phyloP scores from a whole-genome alignment of 2,113 vertebrate genomes.

The Siniperca knerii region DNA sequence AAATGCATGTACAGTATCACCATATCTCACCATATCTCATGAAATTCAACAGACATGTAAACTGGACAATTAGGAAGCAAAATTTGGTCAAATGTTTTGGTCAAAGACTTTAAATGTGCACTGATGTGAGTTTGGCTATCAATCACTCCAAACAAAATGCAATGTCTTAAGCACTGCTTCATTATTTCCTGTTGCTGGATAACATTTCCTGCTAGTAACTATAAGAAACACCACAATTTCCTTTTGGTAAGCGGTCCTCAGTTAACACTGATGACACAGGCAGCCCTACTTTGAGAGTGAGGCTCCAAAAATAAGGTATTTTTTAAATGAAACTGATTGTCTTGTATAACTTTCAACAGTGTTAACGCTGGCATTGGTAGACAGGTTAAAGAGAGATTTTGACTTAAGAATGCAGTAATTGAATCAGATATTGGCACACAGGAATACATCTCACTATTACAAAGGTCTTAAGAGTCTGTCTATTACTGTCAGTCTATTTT shows the following conservation, averaged over 20 bases:
- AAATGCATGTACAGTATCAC: too few relatives aligned
- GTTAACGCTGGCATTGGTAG: background rate
- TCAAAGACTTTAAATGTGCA: too few relatives aligned
- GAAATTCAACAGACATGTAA: too few relatives aligned
- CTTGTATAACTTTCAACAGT: too few relatives aligned
- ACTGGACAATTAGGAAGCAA: too few relatives aligned
- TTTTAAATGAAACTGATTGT: too few relatives aligned
- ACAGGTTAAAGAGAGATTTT: background rate
- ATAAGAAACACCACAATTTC: background rate
- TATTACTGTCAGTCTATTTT: background rate
- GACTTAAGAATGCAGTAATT: background rate
- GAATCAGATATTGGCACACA: slow-evolving; percentile 11
- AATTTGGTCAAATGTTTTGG: too few relatives aligned
- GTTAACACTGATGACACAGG: background rate
- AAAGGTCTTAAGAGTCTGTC: background rate
- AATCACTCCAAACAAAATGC: background rate
- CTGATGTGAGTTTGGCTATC: background rate
- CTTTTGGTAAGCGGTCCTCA: background rate
- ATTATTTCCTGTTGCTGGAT: background rate
- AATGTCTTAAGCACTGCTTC: background rate
- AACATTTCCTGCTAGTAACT: background rate
- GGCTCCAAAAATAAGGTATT: background rate
- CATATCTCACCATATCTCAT: too few relatives aligned
- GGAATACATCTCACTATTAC: background rate
- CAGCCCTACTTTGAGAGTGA: background rate